Evolutionary conservation across 2,888 invertebrate genomes (phyloP).

Genomic region (Erebia palarica): DNA sequence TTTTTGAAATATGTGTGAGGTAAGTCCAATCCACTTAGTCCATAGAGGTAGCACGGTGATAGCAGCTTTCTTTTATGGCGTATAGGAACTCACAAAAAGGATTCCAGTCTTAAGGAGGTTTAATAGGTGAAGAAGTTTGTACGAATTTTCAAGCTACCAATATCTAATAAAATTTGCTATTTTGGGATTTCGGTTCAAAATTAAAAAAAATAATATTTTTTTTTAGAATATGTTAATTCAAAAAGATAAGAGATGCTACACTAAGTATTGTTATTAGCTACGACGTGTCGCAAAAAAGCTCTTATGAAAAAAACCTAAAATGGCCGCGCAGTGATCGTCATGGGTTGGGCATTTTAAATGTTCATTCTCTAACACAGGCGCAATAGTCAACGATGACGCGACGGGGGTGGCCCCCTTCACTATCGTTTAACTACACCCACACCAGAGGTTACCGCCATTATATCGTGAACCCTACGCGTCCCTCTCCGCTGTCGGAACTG

Average conservation of each 20-base stretch:
- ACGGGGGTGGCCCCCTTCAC: slow-evolving; percentile 69
- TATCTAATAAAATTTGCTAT: too few relatives aligned
- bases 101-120: too few relatives aligned
- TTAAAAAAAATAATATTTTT: too few relatives aligned
- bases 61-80: too few relatives aligned
- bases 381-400: slow-evolving; percentile 78
- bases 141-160: too few relatives aligned
- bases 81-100: too few relatives aligned
- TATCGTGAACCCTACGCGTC: slow-evolving; percentile 48
- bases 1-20: neutral
- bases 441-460: slow-evolving; percentile 49
- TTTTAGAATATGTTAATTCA: too few relatives aligned
- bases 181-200: too few relatives aligned
- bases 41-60: too few relatives aligned
- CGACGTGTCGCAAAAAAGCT: slow-evolving; percentile 47
- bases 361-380: slow-evolving; percentile 78
- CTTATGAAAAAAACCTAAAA: slow-evolving; percentile 60
- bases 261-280: slow-evolving; percentile 34
- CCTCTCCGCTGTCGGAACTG: slow-evolving; percentile 38
- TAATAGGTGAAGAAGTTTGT: too few relatives aligned
- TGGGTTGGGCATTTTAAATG: slow-evolving; percentile 78
- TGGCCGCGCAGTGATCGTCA: slow-evolving; percentile 75
- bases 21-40: neutral
- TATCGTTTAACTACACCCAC: slow-evolving; percentile 72
- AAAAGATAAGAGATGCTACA: too few relatives aligned